Evolutionary conservation across 2,888 invertebrate genomes (phyloP).

Genomic region (Catocala sponsa): DNA sequence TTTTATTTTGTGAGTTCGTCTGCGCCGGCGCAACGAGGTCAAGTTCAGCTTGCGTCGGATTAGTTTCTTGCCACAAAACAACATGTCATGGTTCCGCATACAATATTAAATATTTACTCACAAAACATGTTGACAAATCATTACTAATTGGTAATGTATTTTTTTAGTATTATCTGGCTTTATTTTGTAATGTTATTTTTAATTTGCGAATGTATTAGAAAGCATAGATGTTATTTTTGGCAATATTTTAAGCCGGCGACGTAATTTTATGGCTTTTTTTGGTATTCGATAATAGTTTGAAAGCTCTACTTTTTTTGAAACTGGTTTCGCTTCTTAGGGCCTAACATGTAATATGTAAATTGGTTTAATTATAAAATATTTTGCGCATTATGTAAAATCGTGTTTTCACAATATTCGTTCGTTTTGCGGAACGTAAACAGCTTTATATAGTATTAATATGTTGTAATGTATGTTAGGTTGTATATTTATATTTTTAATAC

Average conservation of each 20-base stretch:
- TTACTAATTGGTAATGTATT: no score
- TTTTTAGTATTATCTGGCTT: background rate
- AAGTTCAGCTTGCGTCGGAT: conserved; percentile 58
- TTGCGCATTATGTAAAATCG: conserved; percentile 20
- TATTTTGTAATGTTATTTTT: background rate
- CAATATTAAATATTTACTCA: background rate
- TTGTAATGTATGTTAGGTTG: background rate
- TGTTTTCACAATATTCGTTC: conserved; percentile 2
- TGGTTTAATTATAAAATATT: conserved; percentile 23
- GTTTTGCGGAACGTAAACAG: conserved; percentile 7
- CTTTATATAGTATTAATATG: background rate
- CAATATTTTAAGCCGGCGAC: no score
- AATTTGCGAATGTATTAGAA: background rate
- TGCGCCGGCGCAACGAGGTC: conserved; percentile 53
- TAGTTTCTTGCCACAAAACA: conserved; percentile 21
- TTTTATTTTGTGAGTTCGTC: conserved; percentile 44
- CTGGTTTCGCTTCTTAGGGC: background rate
- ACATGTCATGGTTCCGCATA: conserved; percentile 43
- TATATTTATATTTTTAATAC: background rate
- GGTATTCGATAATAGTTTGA: background rate
- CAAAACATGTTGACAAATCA: no score
- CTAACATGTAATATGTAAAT: conserved; percentile 10
- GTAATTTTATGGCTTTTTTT: background rate
- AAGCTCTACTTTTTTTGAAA: conserved; percentile 3
- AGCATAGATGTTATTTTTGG: background rate